Evolutionary conservation across 2,797 vertebrate species (phyloP), one percentile per base, ranked within the genome.

Genomic region (Acomys russatus): DNA sequence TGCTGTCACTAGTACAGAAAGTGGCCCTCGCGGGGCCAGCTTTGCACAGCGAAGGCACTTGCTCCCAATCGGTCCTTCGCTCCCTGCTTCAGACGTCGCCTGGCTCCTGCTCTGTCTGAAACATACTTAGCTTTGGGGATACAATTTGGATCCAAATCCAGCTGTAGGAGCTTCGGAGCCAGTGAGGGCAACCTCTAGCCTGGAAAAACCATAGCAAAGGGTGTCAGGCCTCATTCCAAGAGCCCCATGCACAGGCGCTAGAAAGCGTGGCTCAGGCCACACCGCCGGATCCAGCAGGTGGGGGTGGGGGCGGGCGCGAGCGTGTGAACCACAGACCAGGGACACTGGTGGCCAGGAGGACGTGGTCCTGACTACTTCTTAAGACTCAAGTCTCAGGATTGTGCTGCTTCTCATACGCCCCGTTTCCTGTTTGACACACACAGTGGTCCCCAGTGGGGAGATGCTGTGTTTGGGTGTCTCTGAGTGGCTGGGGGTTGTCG

Each of bases 351-450:
- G 44, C 35, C 35, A 33, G 73, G 86, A 49, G 12, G 1, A 9
- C 25, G 0, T 3, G 23, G 30, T 23, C 15, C 18, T n/a, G 3
- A 44, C 44, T 1, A 17, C 33, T n/a, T 44, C 1, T 3, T n/a
- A 5, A 35, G 30, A 30, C 30, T 25, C 59, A 49, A 63, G 18
- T 22, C 35, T 63, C 63, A 35, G 20, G 9, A 66, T 33, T n/a
- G 22, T 18, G 7, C 6, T 15, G 49, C 7, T 68, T 59, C 49
- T 38, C 84, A 51, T 56, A 73, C 54, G 11, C 38, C 23, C 4
- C 22, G 4, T 35, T n/a, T 30, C 44, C 35, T 88, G 56, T 73
- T 73, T 59, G 51, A n/a, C n/a, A 63, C 49, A n/a, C 59, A 66
- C 86, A 23, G 4, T 88, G 56, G 63, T 51, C 56, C 35, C 35